Conservation (phyloP, 2,888 invertebrate genomes). For the Eupithecia inturbata region DNA sequence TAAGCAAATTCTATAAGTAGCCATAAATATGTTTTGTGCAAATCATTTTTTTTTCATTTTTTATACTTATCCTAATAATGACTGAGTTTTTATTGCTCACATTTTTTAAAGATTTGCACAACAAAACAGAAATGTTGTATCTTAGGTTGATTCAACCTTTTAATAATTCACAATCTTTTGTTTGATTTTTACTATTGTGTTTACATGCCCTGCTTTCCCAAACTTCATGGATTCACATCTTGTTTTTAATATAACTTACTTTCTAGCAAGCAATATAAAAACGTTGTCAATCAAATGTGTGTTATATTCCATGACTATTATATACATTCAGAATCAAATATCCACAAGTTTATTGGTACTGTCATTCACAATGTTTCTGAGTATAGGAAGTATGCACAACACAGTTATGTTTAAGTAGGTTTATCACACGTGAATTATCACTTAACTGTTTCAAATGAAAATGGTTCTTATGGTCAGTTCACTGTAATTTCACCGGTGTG, state of each 20-base stretch:
- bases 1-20: slow-evolving; percentile 61
- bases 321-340: background rate
- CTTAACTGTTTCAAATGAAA: background rate
- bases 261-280: background rate
- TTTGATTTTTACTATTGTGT: background rate
- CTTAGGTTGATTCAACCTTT: background rate
- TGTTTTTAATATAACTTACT: slow-evolving; percentile 4
- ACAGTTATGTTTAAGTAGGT: background rate
- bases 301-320: background rate
- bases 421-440: background rate
- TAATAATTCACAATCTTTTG: background rate
- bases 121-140: slow-evolving; percentile 3
- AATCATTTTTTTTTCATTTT: slow-evolving; percentile 1
- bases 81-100: slow-evolving; percentile 46
- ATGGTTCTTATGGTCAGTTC: background rate
- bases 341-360: background rate
- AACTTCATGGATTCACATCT: background rate
- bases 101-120: slow-evolving; percentile 27
- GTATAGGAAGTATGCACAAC: background rate
- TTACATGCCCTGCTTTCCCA: background rate
- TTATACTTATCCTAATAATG: slow-evolving; percentile 28
- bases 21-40: slow-evolving; percentile 43
- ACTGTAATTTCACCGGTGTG: background rate
- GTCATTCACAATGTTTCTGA: background rate
- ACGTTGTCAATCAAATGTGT: background rate